Conservation (phyloP, 2,797 vertebrate genomes). For the Acrossocheilus wenchowensis region DNA sequence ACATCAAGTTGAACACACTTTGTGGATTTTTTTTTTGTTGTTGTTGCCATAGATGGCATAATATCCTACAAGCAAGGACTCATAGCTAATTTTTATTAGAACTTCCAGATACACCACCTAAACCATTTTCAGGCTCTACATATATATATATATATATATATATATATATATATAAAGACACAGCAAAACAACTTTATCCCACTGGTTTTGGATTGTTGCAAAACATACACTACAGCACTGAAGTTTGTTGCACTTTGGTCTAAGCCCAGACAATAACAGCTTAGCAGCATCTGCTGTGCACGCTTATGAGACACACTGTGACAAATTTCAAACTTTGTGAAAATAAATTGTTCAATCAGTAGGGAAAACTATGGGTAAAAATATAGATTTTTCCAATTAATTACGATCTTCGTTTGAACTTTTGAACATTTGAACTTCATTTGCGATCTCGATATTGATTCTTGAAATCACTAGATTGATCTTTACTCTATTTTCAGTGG, state of each 20-base stretch:
- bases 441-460: neutral
- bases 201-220: slow-evolving; percentile 6
- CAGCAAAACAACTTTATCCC: neutral
- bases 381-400: neutral
- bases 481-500: neutral
- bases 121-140: neutral
- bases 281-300: neutral
- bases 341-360: neutral
- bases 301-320: neutral
- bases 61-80: neutral
- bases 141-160: too few species aligned
- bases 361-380: neutral
- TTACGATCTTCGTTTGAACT: neutral
- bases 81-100: neutral
- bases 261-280: too few species aligned
- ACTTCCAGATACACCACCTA: neutral
- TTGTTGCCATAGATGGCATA: neutral
- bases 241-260: neutral
- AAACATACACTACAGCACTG: neutral
- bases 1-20: neutral
- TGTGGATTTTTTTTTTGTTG: neutral
- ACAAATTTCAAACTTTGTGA: neutral
- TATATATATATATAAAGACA: neutral
- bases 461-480: neutral
- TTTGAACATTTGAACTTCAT: too few species aligned